A percentile compares a stretch with the other conserved stretches of the same genome.
phyloP scores from a whole-genome alignment of 35 echinoderm and acorn worm species.

The Diadema setosum region DNA sequence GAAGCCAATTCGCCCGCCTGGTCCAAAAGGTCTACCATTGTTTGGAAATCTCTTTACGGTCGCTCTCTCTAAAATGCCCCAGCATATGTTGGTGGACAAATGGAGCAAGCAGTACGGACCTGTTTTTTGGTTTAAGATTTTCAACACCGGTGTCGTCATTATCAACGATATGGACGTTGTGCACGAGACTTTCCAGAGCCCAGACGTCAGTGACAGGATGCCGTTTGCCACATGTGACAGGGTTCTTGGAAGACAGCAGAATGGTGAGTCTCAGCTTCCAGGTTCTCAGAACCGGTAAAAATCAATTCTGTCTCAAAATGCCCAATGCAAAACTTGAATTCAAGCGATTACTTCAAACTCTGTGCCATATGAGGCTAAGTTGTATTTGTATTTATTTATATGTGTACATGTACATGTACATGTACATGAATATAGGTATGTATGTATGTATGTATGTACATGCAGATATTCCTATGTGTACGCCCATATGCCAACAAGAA shows the following conservation, averaged over 20 bases:
- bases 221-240: neutral
- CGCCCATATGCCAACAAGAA: too few species aligned
- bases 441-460: too few species aligned
- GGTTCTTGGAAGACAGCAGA: neutral
- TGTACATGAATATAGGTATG: too few species aligned
- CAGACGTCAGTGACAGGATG: neutral
- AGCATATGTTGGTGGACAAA: neutral
- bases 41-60: neutral
- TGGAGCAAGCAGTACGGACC: slow-evolving; percentile 4
- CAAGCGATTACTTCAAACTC: too few species aligned
- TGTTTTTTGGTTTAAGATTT: neutral
- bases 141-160: neutral
- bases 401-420: too few species aligned
- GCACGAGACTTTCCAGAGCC: neutral
- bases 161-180: neutral
- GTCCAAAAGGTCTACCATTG: neutral
- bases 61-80: neutral
- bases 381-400: too few species aligned
- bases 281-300: neutral
- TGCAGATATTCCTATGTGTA: too few species aligned
- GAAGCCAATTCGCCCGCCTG: neutral
- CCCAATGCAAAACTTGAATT: too few species aligned
- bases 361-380: too few species aligned
- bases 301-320: too few species aligned
- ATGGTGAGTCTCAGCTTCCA: neutral